Base-by-base conservation (phyloP, 2,113 vertebrate species). In the Electrona antarctica region DNA sequence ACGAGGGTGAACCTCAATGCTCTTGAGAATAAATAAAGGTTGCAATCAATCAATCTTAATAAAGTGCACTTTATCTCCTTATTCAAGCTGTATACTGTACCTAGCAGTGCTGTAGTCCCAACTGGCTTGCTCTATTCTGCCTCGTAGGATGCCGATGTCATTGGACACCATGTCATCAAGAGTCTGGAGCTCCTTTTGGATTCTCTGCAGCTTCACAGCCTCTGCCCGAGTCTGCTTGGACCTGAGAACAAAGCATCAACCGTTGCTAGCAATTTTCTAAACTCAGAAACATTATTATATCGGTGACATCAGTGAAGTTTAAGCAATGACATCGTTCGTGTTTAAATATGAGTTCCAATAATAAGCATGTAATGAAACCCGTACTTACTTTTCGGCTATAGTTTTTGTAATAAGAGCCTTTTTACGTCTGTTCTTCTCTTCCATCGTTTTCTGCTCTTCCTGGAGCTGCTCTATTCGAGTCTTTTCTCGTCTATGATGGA, bases 151-250 rank as follows among this genome's bases (percentile, higher is more conserved):
- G 33, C 95, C 93, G 9, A 98, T 96, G 78, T 98, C 98, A 66
- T 90, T 95, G 9, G 97, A 98, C 41, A 98, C 96, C 91, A 97
- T 94, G 87, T 97, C 95, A 76, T 98, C 97, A 59, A 99, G 90
- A 49, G 94, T 92, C 83, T 99, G 98, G 1, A 99, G 91, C 80
- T 98, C 96, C 78, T 93, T 96, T 90, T 98, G 97, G 81, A 99
- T 95, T 61, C 95, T 92, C 77, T 95, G 96, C 41, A 99, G 92
- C 80, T 98, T 98, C 78, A 96, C 87, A 0, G 95, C 92, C 83
- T 99, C 97, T 1, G 96, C 97, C 68, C 96, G 95, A 55, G 98
- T 98, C 91, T 95, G 95, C 90, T 95, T 96, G 68, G 97, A 98
- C 85, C 98, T 98, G 87, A 82, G 10, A 64, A 28, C 3, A 15